Base-by-base conservation (phyloP, 2,113 vertebrate species). In the Anser cygnoides region DNA sequence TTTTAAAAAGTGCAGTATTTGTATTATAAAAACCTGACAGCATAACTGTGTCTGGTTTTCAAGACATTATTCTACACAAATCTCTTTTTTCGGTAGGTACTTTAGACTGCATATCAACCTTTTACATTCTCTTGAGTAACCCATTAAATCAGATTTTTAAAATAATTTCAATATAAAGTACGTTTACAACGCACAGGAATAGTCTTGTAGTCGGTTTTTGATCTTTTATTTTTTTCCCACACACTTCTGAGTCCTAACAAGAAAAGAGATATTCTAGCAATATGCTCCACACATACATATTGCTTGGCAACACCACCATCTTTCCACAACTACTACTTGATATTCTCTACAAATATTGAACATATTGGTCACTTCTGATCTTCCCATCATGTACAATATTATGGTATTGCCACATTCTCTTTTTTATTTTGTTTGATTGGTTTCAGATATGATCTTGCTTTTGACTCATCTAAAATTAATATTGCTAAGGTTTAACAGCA, bases 201-300 rank as follows among this genome's bases (percentile, higher is more conserved):
- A 75, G 7, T 31, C 46, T n/a, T 22, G 18, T 1, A 59, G 35
- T 7, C 80, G 33, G 0, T 23, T 55, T 66, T 72, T 67, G 13
- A 74, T 29, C 11, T 4, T 43, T 41, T 68, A 20, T 0, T 15
- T 23, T 39, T 73, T 65, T 28, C 37, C 50, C 25, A 63, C 19
- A 52, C 12, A 22, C 19, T 71, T 54, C 7, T 62, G 15, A 62
- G 57, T 13, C 26, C 9, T 39, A 39, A 62, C 9, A 44, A 23
- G 21, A 50, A 52, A 80, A 82, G 21, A 84, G 4, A 70, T 0
- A 35, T 28, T 29, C 41, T 3, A 57, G 50, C 20, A 81, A 43
- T 9, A 35, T 2, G 6, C 11, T 66, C 15, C 54, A 11, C 33
- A 20, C 2, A 1, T 7, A 46, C 2, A 2, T 12, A 46, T 7